Base-by-base conservation (phyloP, 2,888 invertebrate species). In the Saturnia pavonia region DNA sequence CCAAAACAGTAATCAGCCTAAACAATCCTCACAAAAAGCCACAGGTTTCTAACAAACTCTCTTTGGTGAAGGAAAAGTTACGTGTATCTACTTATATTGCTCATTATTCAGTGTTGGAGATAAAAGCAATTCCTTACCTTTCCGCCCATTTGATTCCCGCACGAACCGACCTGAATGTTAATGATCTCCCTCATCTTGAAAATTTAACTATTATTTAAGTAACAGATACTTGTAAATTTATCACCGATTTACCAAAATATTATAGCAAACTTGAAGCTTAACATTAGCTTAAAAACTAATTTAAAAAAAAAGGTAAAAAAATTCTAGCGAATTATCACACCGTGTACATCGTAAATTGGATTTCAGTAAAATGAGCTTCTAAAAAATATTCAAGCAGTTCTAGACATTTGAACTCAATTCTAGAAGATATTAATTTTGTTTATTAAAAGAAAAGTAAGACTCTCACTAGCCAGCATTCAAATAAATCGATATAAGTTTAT, bases 181-280 rank as follows among this genome's bases (percentile, higher is more conserved):
- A 97, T 96, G 84, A 97, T 97, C 92, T 97, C 97, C 88, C 97
- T 95, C 97, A 97, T 97, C 89, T 94, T 94, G 88, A 72, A 67
- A 89, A 89, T 88, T 89, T 88, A 85, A 79, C 80, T 67, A 77
- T 75, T 72, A 42, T 76, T 27, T 76, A 69, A 76, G 63, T 66
- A 66, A 72, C 75, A 74, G 78, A 75, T 78, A 91, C 91, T 92
- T 87, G 89, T 82, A 81, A 90, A 92, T 91, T 92, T 88, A 78
- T 81, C 79, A 75, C 77, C 77, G 81, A 80, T 76, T 74, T 81
- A 83, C 79, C 86, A 70, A 88, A 88, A 84, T 60, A 73, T 77
- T 71, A 75, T 84, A 75, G 77, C 76, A 78, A 82, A 86, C 76
- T 86, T 89, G 89, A 86, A 84, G 85, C 88, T 91, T 91, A 91